Evolutionary conservation across 2,888 invertebrate genomes (phyloP).

Genomic region (Cantharis lateralis): DNA sequence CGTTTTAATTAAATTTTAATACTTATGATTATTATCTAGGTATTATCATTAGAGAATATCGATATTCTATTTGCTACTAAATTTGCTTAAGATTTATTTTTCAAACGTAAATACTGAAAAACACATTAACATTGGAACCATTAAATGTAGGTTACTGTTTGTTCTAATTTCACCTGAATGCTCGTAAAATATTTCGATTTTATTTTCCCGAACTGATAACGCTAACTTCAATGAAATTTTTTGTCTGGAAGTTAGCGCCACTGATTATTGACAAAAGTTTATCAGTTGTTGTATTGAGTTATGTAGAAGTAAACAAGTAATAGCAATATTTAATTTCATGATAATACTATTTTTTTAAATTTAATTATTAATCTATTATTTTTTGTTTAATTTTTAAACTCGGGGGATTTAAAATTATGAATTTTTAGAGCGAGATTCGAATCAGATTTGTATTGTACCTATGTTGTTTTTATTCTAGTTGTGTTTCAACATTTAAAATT

Average conservation of each 20-base stretch:
- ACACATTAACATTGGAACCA: background rate
- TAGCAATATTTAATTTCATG: background rate
- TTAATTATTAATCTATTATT: background rate
- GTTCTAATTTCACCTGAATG: background rate
- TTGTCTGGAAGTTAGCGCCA: background rate
- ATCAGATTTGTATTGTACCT: background rate
- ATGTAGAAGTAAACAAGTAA: background rate
- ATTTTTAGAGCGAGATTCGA: background rate
- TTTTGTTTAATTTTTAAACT: too few relatives aligned
- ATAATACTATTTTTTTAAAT: background rate
- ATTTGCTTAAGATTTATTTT: background rate
- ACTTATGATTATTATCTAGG: too few relatives aligned
- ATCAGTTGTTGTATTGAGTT: background rate
- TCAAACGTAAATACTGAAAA: background rate
- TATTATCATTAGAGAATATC: background rate
- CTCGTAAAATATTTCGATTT: background rate
- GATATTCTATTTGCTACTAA: background rate
- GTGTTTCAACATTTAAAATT: too few relatives aligned
- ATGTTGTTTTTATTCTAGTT: too few relatives aligned
- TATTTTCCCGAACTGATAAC: background rate
- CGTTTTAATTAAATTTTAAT: background rate
- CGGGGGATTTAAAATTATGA: too few relatives aligned
- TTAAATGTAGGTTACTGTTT: background rate
- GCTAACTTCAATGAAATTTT: background rate
- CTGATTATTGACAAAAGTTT: background rate